Evolutionary conservation across 2,888 invertebrate species (phyloP), one percentile per base, ranked within the genome.

Genomic region (Ligdia adustata): DNA sequence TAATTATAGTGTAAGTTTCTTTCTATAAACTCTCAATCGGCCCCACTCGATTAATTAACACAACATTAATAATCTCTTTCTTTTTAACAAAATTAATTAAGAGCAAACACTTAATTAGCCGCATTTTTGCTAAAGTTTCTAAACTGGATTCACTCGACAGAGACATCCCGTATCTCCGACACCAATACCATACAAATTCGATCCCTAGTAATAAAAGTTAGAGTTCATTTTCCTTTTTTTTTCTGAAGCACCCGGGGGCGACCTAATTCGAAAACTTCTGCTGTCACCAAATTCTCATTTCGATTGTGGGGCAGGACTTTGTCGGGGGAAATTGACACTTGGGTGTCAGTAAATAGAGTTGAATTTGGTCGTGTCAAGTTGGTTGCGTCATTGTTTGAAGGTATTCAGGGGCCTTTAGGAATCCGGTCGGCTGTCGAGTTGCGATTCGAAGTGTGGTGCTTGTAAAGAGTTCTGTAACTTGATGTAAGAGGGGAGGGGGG

Each of bases 261-360:
- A 81, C 79, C 82, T 65, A 79, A 76, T 79, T 82, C 72, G 51
- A 38, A 69, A 77, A 77, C 57, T 77, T 72, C 60, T 62, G 49
- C 62, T 64, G 66, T 69, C 61, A 53, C 66, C 63, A 63, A 72
- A 71, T 75, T 63, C 68, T 75, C 73, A 69, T 75, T 74, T 62
- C 67, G 58, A 71, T 77, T 75, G 76, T 79, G 70, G 74, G 74
- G 61, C 69, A 70, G 49, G 40, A 51, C 20, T 12, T 16, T 9
- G 49, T 32, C 50, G 38, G 18, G 22, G 37, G 12, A 70, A 68
- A 61, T 62, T 59, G 51, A 33, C 38, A 45, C 59, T 64, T 72
- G 59, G 16, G 0, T 2, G 2, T 7, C 2, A 3, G 2, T 4
- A 2, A n/a, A 42, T 59, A 71, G 49, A 58, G 60, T 53, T 40